These are phyloP conservation scores for Sminthurinus aureus DNA, from an alignment of 2,888 invertebrate species.

Conservation along the genomic window DNA sequence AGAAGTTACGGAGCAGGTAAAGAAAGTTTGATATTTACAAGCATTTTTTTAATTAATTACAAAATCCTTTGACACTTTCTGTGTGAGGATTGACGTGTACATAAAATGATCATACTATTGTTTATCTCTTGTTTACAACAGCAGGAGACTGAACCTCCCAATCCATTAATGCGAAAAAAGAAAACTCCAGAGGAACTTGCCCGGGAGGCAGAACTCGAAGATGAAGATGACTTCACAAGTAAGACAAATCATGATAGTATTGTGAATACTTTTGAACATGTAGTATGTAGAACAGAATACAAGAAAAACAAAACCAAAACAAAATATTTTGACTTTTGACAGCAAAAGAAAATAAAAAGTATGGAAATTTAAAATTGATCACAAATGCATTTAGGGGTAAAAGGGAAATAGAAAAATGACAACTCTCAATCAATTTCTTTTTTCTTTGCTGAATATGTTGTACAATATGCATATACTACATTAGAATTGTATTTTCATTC, in stretches of 20 bases:
- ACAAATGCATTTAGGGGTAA: neutral
- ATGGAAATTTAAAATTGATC: no score
- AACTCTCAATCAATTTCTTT: neutral
- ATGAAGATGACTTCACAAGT: slow-evolving; percentile 97
- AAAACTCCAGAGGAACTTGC: slow-evolving; percentile 98
- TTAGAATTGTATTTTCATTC: neutral
- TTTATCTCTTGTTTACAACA: slow-evolving; percentile 44
- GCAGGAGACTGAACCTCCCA: slow-evolving; percentile 83
- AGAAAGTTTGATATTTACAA: no score
- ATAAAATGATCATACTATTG: no score
- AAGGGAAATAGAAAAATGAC: neutral
- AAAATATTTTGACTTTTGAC: neutral
- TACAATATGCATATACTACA: neutral
- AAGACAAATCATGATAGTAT: slow-evolving; percentile 48
- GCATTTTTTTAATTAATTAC: no score
- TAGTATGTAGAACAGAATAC: neutral
- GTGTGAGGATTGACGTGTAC: no score
- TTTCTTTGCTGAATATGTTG: neutral
- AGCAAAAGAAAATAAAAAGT: no score
- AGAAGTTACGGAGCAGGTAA: slow-evolving; percentile 69
- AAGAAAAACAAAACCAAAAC: neutral
- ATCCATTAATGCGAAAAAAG: slow-evolving; percentile 97
- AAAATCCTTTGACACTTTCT: no score
- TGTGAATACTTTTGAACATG: neutral
- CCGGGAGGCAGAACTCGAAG: slow-evolving; percentile 93